Conservation (phyloP, 2,113 vertebrate genomes). For the Semnornis frantzii region DNA sequence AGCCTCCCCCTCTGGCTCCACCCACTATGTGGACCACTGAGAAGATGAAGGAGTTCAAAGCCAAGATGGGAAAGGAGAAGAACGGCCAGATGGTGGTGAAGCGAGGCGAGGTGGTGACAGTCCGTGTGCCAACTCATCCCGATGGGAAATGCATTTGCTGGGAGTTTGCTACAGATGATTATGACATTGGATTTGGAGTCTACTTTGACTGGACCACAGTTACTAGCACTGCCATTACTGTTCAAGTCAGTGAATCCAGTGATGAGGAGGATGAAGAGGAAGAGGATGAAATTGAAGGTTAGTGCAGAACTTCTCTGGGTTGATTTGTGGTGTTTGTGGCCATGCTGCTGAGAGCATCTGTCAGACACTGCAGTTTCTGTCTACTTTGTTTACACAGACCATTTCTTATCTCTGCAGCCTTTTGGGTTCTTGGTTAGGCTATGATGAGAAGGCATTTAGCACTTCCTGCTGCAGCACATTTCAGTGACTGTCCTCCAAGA, state of each 20-base stretch:
- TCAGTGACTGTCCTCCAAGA: background rate
- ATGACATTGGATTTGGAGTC: slow-evolving; percentile 96
- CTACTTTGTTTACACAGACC: background rate
- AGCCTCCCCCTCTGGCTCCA: slow-evolving; percentile 85
- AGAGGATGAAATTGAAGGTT: slow-evolving; percentile 88
- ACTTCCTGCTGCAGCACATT: background rate
- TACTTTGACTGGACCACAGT: slow-evolving; percentile 97
- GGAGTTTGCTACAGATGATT: slow-evolving; percentile 97
- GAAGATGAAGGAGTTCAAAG: slow-evolving; percentile 92
- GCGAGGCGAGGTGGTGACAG: slow-evolving; percentile 94
- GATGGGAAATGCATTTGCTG: slow-evolving; percentile 93
- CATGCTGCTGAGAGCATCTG: background rate
- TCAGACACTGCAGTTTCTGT: background rate
- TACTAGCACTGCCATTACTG: slow-evolving; percentile 91
- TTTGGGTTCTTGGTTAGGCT: background rate
- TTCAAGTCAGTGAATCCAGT: slow-evolving; percentile 97
- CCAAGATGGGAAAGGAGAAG: slow-evolving; percentile 88
- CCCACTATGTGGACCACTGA: slow-evolving; percentile 89
- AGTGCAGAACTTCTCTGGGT: background rate
- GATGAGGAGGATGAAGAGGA: slow-evolving; percentile 98
- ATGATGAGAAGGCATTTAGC: background rate
- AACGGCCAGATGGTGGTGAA: slow-evolving; percentile 91
- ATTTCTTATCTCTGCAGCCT: background rate
- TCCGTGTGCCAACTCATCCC: slow-evolving; percentile 92
- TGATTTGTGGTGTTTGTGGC: background rate